These are phyloP conservation scores for Globicephala melas DNA, from an alignment of 2,113 vertebrate species.

Conservation along the genomic window DNA sequence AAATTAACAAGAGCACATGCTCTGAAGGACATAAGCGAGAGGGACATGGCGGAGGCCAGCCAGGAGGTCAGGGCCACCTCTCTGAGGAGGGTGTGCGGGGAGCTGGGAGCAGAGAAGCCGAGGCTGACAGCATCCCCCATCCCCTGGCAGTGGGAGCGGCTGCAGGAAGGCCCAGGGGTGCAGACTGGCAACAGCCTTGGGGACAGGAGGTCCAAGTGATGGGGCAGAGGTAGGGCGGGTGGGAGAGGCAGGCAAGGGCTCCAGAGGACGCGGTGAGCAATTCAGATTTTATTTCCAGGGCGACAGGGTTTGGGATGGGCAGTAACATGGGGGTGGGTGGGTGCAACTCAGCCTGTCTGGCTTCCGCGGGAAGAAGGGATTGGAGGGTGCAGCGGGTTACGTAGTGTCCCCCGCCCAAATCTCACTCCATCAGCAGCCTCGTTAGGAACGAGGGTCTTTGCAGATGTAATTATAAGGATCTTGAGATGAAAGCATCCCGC, in stretches of 20 bases:
- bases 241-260: not conserved
- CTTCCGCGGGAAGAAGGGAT: not conserved
- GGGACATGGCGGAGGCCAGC: accelerated
- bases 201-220: accelerated
- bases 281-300: not conserved
- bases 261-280: not conserved
- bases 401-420: not conserved
- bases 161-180: accelerated
- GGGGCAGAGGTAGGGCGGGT: accelerated
- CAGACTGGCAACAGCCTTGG: no score
- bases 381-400: accelerated
- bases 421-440: not conserved
- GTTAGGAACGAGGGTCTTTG: not conserved
- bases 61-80: not conserved
- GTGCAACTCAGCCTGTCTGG: accelerated
- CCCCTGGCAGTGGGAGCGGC: not conserved
- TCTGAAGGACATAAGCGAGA: not conserved
- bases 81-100: accelerated
- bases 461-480: not conserved
- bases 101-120: not conserved
- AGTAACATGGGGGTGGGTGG: accelerated
- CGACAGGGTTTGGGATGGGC: not conserved
- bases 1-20: accelerated
- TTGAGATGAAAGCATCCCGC: no score
- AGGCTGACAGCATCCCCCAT: accelerated